Percentiles rank a stretch among this genome's conserved stretches.
These are phyloP conservation scores for Pemphigus obesinymphae DNA, from an alignment of 1,140 invertebrate species.

Conservation along the genomic window DNA sequence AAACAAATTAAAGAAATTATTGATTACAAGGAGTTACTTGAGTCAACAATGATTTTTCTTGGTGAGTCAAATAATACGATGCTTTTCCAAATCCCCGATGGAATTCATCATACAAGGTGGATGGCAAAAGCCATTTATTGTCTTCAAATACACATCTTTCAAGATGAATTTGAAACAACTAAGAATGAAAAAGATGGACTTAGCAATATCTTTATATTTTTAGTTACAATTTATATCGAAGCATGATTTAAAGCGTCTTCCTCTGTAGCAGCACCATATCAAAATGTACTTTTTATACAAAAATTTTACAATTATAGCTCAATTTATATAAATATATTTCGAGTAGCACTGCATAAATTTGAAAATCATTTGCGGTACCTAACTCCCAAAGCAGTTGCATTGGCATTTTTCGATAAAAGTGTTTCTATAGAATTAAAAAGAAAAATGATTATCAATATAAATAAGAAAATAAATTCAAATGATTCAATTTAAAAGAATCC, in stretches of 20 bases:
- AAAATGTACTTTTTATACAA: background rate
- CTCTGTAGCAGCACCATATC: background rate
- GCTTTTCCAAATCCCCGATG: conserved; percentile 48
- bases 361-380: no score
- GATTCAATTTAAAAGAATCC: background rate
- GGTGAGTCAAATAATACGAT: conserved; percentile 44
- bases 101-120: conserved; percentile 48
- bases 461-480: background rate
- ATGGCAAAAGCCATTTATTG: conserved; percentile 51
- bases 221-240: background rate
- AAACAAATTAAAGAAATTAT: conserved; percentile 28
- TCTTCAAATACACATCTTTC: background rate
- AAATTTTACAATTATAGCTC: background rate
- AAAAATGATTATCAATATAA: background rate
- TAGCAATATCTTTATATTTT: background rate
- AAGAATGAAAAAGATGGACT: background rate
- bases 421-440: background rate
- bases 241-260: background rate
- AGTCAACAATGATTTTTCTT: conserved; percentile 51
- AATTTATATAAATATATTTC: background rate
- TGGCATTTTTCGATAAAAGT: background rate
- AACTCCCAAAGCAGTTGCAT: background rate
- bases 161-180: background rate
- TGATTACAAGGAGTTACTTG: conserved; percentile 51
- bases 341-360: no score